Evolutionary conservation across 2,888 invertebrate genomes (phyloP).

Genomic region (Aproaerema taeniolella): DNA sequence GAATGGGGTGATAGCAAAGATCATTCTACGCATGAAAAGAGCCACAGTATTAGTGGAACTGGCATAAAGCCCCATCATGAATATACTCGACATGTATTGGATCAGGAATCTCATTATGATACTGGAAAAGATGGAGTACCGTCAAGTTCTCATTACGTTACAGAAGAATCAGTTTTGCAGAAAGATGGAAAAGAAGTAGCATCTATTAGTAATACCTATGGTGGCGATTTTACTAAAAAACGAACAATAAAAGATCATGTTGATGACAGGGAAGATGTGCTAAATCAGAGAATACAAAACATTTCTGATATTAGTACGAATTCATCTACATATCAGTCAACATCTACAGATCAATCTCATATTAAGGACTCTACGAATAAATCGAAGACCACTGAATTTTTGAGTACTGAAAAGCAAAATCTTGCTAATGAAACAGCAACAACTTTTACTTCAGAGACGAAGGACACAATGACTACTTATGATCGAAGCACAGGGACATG

Average conservation of each 20-base stretch:
- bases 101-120: slow-evolving; percentile 77
- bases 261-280: slow-evolving; percentile 39
- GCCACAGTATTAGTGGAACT: slow-evolving; percentile 73
- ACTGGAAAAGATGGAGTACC: slow-evolving; percentile 75
- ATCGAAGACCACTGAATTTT: slow-evolving; percentile 51
- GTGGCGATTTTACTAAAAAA: slow-evolving; percentile 64
- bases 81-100: slow-evolving; percentile 72
- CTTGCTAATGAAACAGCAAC: slow-evolving; percentile 58
- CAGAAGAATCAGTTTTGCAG: slow-evolving; percentile 60
- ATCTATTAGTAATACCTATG: slow-evolving; percentile 59
- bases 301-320: slow-evolving; percentile 36
- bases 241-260: slow-evolving; percentile 56
- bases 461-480: slow-evolving; percentile 62
- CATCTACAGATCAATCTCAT: slow-evolving; percentile 40
- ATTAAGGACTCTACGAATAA: slow-evolving; percentile 43
- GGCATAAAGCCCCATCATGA: slow-evolving; percentile 76
- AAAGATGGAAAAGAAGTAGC: slow-evolving; percentile 68
- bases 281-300: slow-evolving; percentile 40
- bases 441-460: slow-evolving; percentile 42
- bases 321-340: slow-evolving; percentile 38
- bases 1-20: slow-evolving; percentile 77
- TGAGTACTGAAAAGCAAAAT: slow-evolving; percentile 67
- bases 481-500: slow-evolving; percentile 72
- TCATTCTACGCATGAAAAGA: slow-evolving; percentile 70
- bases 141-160: slow-evolving; percentile 53